These are phyloP conservation scores for Drusus annulatus DNA, from an alignment of 1,140 invertebrate genomes.

Conservation along the genomic window DNA sequence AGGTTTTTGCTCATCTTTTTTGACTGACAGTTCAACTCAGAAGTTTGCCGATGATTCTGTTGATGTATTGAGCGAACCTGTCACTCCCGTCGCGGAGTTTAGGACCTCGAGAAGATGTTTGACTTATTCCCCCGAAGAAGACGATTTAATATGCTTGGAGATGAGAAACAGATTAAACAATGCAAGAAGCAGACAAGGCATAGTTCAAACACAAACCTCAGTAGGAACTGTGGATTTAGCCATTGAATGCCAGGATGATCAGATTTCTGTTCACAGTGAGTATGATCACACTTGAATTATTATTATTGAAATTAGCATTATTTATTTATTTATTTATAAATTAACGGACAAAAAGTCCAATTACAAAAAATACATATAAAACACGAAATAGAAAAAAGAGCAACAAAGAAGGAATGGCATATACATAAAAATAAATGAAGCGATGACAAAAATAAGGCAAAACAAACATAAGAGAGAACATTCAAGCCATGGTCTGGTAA, in stretches of 20 bases:
- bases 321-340: too few species aligned
- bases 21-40: slow-evolving; percentile 44
- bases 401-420: too few species aligned
- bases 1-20: slow-evolving; percentile 41
- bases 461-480: too few species aligned
- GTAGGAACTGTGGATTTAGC: slow-evolving; percentile 46
- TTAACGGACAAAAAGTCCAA: too few species aligned
- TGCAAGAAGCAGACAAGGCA: slow-evolving; percentile 34
- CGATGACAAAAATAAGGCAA: too few species aligned
- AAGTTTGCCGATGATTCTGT: slow-evolving; percentile 49
- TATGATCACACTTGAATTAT: slow-evolving; percentile 41
- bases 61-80: slow-evolving; percentile 54
- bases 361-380: too few species aligned
- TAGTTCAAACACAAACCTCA: slow-evolving; percentile 30
- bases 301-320: too few species aligned
- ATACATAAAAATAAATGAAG: too few species aligned
- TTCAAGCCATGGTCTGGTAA: too few species aligned
- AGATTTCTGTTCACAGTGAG: slow-evolving; percentile 57
- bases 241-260: slow-evolving; percentile 45
- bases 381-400: too few species aligned
- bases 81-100: slow-evolving; percentile 53
- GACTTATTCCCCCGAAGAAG: slow-evolving; percentile 55
- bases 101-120: slow-evolving; percentile 53
- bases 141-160: slow-evolving; percentile 34
- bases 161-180: slow-evolving; percentile 32